Base-by-base conservation (phyloP, 1,140 invertebrate genomes). In the Rhyzopertha dominica region DNA sequence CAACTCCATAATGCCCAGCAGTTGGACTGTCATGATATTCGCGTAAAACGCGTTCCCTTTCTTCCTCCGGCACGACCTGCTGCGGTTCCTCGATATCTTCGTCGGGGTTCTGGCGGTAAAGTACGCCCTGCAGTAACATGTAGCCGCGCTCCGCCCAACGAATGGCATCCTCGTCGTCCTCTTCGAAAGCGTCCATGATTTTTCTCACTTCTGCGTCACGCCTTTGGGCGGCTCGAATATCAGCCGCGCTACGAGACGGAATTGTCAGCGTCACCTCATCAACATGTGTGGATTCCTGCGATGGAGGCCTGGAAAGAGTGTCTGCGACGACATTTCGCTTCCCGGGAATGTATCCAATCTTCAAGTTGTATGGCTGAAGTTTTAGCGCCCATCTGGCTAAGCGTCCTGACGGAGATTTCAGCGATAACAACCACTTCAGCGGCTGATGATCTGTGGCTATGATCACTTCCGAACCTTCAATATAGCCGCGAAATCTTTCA, bases 361-460 rank as follows among this genome's bases (percentile, higher is more conserved):
- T 30, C 8, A 54, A 12, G 13, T 56, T 38, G 14, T 43, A 53
- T n/a, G 34, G 26, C 19, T 56, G 50, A 0, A 61, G 4, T 31
- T 28, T 9, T 2, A 59, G 31, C 5, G 54, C 52, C 61, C n/a
- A 63, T 29, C 61, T 18, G 4, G 61, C 55, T 5, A 64, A 25
- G 20, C 57, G 43, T 14, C 59, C 58, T 3, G 53, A 53, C 7
- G 58, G 54, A 3, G 56, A 45, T 44, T 57, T 57, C 17, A 62
- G 7, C 5, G 9, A 40, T 16, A 56, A 19, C 5, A 62, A 35
- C 59, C 52, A 58, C 20, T 40, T 18, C 9, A 63, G 38, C 3
- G 58, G 37, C 38, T 56, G 50, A 18, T 61, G 56, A 34, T 62
- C 58, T 2, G 53, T 62, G n/a, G n/a, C n/a, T n/a, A n/a, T n/a